phyloP scores from a whole-genome alignment of 2,888 invertebrate genomes.

The Stomorhina lunata region DNA sequence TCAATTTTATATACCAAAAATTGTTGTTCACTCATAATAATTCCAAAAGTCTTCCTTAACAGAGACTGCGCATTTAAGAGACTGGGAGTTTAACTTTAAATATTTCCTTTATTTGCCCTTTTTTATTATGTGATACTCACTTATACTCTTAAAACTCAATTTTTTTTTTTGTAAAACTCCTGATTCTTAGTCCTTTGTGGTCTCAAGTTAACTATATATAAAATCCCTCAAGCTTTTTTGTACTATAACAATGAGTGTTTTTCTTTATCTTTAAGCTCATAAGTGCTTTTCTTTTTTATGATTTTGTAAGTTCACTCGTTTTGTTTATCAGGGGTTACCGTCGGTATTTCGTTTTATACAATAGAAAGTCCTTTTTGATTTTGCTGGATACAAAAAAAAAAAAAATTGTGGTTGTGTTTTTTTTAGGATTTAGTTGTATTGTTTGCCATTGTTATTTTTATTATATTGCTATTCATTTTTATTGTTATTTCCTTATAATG shows the following conservation, averaged over 20 bases:
- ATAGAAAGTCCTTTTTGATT: conserved; percentile 31
- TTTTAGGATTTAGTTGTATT: conserved; percentile 44
- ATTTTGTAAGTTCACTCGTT: neutral
- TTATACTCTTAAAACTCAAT: neutral
- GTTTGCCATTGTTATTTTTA: conserved; percentile 31
- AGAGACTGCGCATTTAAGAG: conserved; percentile 69
- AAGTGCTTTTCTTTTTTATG: neutral
- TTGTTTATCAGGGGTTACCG: conserved; percentile 40
- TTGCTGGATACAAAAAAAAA: too few relatives aligned
- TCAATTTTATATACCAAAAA: neutral
- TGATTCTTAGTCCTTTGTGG: conserved; percentile 8
- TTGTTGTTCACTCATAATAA: too few relatives aligned
- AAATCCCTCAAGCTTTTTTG: neutral
- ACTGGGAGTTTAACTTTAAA: conserved; percentile 70
- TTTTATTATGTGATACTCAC: neutral
- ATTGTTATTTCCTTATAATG: conserved; percentile 39
- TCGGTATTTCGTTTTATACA: conserved; percentile 23
- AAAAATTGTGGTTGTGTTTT: too few relatives aligned
- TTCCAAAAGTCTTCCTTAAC: conserved; percentile 16
- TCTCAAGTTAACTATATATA: conserved; percentile 40
- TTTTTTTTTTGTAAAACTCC: too few relatives aligned
- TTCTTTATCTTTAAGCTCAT: conserved; percentile 18
- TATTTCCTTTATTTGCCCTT: conserved; percentile 4
- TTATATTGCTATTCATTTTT: conserved; percentile 23
- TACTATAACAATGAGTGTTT: conserved; percentile 1